A percentile compares a stretch with the other conserved stretches of the same genome.
Conservation (phyloP, 2,888 invertebrate genomes). For the Troglohyphantes excavatus region DNA sequence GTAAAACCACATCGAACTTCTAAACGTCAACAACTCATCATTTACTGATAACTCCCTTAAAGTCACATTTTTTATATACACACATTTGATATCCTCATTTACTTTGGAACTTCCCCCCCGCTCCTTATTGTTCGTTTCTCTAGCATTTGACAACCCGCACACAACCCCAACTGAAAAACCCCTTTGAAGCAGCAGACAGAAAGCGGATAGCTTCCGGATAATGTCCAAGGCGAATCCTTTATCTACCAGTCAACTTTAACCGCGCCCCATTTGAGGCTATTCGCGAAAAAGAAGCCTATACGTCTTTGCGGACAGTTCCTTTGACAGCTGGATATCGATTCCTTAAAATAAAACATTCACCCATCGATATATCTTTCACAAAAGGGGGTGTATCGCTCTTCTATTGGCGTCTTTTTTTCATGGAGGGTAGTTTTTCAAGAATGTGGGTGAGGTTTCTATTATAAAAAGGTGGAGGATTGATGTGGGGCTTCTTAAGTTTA, state of each 20-base stretch:
- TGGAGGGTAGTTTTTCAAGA: conserved; percentile 12
- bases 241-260: conserved; percentile 8
- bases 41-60: too few species aligned
- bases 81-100: not conserved
- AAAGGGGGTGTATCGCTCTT: not conserved
- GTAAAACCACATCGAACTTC: too few species aligned
- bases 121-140: not conserved
- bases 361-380: conserved; percentile 39
- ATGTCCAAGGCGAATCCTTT: conserved; percentile 1
- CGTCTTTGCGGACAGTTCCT: conserved; percentile 44
- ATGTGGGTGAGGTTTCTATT: conserved; percentile 14
- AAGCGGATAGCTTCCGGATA: conserved; percentile 23
- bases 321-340: conserved; percentile 53
- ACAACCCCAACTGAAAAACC: not conserved
- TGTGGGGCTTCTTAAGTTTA: not conserved
- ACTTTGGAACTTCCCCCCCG: not conserved
- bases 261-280: conserved; percentile 5
- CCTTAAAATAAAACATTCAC: conserved; percentile 49
- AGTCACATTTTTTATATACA: too few species aligned
- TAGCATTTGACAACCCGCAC: not conserved
- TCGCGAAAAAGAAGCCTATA: conserved; percentile 21
- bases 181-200: not conserved
- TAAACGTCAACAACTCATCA: too few species aligned
- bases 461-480: not conserved
- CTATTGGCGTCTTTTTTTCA: conserved; percentile 34